Percentiles rank a stretch among this genome's conserved stretches.
phyloP scores from a whole-genome alignment of 1,140 invertebrate genomes.

The Dysdera silvatica region DNA sequence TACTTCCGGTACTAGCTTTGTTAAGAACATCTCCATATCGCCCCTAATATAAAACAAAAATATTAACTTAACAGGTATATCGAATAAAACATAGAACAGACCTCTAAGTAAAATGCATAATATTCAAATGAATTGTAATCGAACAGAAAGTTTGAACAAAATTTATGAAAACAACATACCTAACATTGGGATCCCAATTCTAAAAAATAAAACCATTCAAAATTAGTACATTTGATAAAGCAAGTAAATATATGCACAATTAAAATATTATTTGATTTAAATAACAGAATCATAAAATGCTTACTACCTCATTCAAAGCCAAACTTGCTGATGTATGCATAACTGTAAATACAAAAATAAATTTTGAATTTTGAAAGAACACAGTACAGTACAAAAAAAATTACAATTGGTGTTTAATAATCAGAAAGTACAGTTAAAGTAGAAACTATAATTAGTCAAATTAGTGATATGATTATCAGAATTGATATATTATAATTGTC shows the following conservation, averaged over 20 bases:
- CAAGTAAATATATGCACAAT: background rate
- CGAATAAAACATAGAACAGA: background rate
- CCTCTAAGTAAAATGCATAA: background rate
- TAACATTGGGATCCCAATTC: slow-evolving; percentile 93
- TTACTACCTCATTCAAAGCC: slow-evolving; percentile 73
- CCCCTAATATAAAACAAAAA: slow-evolving; percentile 50
- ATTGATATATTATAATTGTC: no score
- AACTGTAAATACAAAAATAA: slow-evolving; percentile 59
- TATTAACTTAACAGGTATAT: background rate
- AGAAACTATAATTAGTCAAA: background rate
- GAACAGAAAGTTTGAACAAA: no score
- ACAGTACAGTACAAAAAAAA: background rate
- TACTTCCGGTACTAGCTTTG: slow-evolving; percentile 92
- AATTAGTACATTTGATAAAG: background rate
- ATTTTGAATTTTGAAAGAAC: background rate
- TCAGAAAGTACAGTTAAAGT: background rate
- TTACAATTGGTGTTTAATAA: background rate
- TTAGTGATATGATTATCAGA: no score
- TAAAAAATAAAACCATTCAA: slow-evolving; percentile 31
- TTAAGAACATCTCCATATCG: slow-evolving; percentile 98
- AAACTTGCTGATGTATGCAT: slow-evolving; percentile 94
- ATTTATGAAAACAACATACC: slow-evolving; percentile 22
- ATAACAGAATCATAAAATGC: no score
- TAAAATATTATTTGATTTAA: no score
- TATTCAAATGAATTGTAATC: no score